phyloP scores from a whole-genome alignment of 2,888 invertebrate species.

The Acanthosepion lycidas region DNA sequence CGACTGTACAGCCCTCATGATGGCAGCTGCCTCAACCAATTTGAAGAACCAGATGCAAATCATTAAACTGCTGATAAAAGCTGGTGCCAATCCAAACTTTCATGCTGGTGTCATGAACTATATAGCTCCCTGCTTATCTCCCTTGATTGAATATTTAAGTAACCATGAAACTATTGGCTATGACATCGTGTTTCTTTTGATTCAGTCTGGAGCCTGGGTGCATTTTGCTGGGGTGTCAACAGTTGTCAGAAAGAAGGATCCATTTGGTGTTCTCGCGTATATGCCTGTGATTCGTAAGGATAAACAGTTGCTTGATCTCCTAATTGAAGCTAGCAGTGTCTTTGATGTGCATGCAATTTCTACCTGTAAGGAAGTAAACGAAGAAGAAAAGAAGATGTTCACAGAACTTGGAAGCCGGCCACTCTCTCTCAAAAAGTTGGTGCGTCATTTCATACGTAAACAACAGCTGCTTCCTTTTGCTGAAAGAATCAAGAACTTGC shows the following conservation, averaged over 20 bases:
- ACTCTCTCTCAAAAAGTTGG: conserved; percentile 59
- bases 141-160: conserved; percentile 87
- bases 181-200: conserved; percentile 81
- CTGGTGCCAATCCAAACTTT: conserved; percentile 69
- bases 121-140: conserved; percentile 82
- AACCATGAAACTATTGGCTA: conserved; percentile 78
- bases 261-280: conserved; percentile 87
- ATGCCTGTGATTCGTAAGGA: conserved; percentile 80
- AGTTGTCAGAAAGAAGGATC: conserved; percentile 77
- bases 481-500: conserved; percentile 57
- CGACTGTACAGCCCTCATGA: conserved; percentile 74
- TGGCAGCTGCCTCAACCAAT: conserved; percentile 72
- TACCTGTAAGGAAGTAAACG: conserved; percentile 81
- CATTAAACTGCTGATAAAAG: conserved; percentile 63
- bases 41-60: conserved; percentile 65
- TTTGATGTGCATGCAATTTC: conserved; percentile 88
- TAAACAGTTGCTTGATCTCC: conserved; percentile 79
- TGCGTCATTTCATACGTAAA: conserved; percentile 56
- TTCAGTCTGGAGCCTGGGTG: conserved; percentile 83
- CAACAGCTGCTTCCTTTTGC: conserved; percentile 53
- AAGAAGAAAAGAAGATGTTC: conserved; percentile 81
- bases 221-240: conserved; percentile 76
- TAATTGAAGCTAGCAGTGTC: conserved; percentile 84
- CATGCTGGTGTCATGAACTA: conserved; percentile 77
- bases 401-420: conserved; percentile 75